Conservation (phyloP, 2,888 invertebrate genomes). For the Ormyrus labotus region DNA sequence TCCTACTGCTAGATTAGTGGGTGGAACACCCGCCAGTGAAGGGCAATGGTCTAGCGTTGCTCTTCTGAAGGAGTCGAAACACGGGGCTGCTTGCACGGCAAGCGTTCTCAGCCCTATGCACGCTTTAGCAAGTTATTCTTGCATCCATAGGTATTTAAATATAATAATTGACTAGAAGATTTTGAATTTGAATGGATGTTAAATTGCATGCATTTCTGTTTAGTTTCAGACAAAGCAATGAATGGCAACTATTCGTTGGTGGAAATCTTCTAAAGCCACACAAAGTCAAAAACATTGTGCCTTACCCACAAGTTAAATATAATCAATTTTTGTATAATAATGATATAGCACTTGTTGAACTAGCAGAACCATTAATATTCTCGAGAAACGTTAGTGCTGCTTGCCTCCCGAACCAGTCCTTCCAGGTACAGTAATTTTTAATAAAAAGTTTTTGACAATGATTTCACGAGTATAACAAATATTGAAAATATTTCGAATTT, state of each 20-base stretch:
- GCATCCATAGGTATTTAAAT: slow-evolving; percentile 68
- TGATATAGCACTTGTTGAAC: slow-evolving; percentile 79
- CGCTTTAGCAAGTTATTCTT: slow-evolving; percentile 74
- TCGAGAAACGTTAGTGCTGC: slow-evolving; percentile 78
- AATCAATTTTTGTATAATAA: slow-evolving; percentile 79
- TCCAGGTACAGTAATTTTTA: slow-evolving; percentile 64
- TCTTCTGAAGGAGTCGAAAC: slow-evolving; percentile 73
- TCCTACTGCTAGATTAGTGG: slow-evolving; percentile 76
- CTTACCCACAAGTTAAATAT: slow-evolving; percentile 80
- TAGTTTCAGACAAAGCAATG: slow-evolving; percentile 68
- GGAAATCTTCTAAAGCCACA: slow-evolving; percentile 67
- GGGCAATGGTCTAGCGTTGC: slow-evolving; percentile 80
- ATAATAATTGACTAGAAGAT: slow-evolving; percentile 3
- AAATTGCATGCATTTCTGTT: too few species aligned
- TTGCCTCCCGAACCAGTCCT: slow-evolving; percentile 77
- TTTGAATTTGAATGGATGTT: not conserved
- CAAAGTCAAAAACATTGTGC: slow-evolving; percentile 75
- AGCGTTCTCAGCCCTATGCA: slow-evolving; percentile 74
- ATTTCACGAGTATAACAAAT: not conserved
- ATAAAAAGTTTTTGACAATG: slow-evolving; percentile 1
- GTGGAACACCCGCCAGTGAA: slow-evolving; percentile 76
- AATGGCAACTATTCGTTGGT: slow-evolving; percentile 71
- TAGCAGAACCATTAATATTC: slow-evolving; percentile 77
- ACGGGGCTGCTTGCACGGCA: slow-evolving; percentile 73
- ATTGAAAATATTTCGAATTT: slow-evolving; percentile 17